Evolutionary conservation across 2,888 invertebrate species (phyloP).

Genomic region (Xestia c-nigrum): DNA sequence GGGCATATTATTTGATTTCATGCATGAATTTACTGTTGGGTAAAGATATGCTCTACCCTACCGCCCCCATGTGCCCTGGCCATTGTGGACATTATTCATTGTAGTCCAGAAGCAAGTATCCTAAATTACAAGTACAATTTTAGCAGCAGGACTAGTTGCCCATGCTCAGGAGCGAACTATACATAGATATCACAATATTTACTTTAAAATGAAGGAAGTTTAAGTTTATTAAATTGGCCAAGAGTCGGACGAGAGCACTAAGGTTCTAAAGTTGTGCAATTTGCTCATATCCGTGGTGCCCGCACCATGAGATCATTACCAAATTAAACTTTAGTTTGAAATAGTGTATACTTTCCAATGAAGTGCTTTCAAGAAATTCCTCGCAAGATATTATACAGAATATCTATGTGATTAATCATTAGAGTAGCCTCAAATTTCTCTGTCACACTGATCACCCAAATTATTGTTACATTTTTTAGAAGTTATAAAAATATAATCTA

Average conservation of each 20-base stretch:
- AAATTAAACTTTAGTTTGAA: not conserved
- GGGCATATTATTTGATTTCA: not conserved
- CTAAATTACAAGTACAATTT: not conserved
- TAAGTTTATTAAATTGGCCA: not conserved
- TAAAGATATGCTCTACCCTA: not conserved
- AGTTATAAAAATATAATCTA: slow-evolving; percentile 60
- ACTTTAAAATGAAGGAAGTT: not conserved
- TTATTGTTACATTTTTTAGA: not conserved
- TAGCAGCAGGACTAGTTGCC: not conserved
- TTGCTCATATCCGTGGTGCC: not conserved
- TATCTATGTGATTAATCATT: not conserved
- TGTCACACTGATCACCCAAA: not conserved
- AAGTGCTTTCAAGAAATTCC: not conserved
- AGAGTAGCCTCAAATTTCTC: not conserved
- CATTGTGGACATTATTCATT: not conserved
- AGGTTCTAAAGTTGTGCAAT: not conserved
- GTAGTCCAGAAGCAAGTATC: not conserved
- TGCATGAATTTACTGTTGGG: not conserved
- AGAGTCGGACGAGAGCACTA: not conserved
- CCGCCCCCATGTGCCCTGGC: not conserved
- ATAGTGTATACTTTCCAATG: not conserved
- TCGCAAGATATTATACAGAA: not conserved
- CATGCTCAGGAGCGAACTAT: not conserved
- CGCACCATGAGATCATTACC: slow-evolving; percentile 2
- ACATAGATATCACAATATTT: not conserved